Evolutionary conservation across 2,888 invertebrate genomes (phyloP).

Genomic region (Melangyna quadrimaculata): DNA sequence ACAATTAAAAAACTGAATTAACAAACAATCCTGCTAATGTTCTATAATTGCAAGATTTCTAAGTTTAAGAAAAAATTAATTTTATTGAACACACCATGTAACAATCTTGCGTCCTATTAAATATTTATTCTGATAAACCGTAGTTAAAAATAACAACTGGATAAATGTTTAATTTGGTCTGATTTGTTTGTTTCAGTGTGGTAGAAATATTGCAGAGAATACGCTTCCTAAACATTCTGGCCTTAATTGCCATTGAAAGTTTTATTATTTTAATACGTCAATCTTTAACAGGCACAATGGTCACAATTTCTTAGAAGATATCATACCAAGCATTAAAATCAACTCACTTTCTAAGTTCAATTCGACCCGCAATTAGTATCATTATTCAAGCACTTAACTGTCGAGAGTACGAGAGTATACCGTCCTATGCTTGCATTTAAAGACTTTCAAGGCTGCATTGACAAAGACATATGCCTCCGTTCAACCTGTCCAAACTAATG

Average conservation of each 20-base stretch:
- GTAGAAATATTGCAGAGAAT: neutral
- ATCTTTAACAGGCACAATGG: neutral
- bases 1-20: too few species aligned
- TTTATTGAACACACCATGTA: too few species aligned
- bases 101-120: too few species aligned
- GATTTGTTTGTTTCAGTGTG: too few species aligned
- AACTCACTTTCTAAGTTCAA: conserved; percentile 20
- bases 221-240: neutral
- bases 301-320: neutral
- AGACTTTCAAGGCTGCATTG: conserved; percentile 17
- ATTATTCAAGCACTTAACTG: conserved; percentile 13
- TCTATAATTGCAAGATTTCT: too few species aligned
- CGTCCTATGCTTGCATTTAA: neutral
- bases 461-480: conserved; percentile 55
- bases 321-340: neutral
- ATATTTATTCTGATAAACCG: too few species aligned
- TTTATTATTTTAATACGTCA: neutral
- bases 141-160: too few species aligned
- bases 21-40: too few species aligned
- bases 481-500: conserved; percentile 47
- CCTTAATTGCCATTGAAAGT: neutral
- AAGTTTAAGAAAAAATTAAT: too few species aligned
- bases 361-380: conserved; percentile 39
- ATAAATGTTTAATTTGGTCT: too few species aligned
- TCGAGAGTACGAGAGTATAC: too few species aligned